phyloP scores from a whole-genome alignment of 2,113 vertebrate species.

The Sturnira hondurensis region DNA sequence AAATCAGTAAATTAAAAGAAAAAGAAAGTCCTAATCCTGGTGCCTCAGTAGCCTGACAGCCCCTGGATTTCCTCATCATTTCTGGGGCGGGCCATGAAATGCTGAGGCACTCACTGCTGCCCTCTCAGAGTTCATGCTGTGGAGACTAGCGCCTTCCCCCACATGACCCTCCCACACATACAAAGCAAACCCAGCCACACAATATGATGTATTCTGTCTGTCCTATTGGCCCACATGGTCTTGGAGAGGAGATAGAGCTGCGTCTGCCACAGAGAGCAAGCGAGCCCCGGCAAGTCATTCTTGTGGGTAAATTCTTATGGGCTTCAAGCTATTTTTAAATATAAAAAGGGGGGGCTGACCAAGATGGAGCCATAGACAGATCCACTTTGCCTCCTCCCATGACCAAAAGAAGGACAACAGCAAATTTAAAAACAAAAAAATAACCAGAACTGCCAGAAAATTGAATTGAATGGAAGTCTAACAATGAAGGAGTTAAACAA shows the following conservation, averaged over 20 bases:
- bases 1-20: no score
- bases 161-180: background rate
- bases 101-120: background rate
- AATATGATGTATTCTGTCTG: background rate
- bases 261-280: background rate
- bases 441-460: no score
- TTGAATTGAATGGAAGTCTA: no score
- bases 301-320: accelerated
- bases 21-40: background rate
- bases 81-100: background rate
- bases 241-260: background rate
- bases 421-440: no score
- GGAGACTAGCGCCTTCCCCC: background rate
- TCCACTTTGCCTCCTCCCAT: no score
- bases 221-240: background rate
- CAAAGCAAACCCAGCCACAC: background rate
- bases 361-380: no score
- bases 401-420: no score
- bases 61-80: background rate
- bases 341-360: no score
- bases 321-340: background rate
- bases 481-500: no score
- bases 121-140: background rate
- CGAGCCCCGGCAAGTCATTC: background rate
- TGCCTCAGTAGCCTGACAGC: background rate